Base-by-base conservation (phyloP, 2,888 invertebrate species). In the Polydrusus cervinus region DNA sequence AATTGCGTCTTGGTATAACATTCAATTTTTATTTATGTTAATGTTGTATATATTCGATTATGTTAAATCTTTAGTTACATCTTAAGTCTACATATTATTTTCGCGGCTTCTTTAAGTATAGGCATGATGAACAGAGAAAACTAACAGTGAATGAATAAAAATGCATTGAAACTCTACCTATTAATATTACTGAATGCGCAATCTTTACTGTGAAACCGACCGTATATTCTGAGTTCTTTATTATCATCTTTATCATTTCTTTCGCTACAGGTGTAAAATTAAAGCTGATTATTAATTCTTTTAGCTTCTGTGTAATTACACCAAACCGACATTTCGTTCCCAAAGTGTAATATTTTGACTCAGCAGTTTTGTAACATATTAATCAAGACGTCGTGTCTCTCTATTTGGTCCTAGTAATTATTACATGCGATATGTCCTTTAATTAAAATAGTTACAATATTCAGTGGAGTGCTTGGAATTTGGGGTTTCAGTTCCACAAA, bases 311-410 rank as follows among this genome's bases (percentile, higher is more conserved):
- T 60, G 16, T 60, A 60, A 60, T 60, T 38, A 60, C 14, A 11
- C n/a, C 7, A 6, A 7, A 30, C 25, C 20, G 25, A 25, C 53
- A 0, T n/a, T 38, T 16, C 16, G 57, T 18, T 60, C 18, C 18
- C 38, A 60, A 60, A 34, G 57, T 60, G 18, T 60, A 38, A 38
- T 60, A 38, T 38, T 60, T 60, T 60, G 57, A 60, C 57, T 60
- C 57, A 60, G 57, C 57, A 38, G 16, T 16, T 60, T 60, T 38
- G 1, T 14, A 18, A 16, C 38, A 38, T 38, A 60, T 60, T 60
- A 60, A 60, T 60, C 57, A 60, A n/a, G n/a, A 16, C 38, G 14
- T 38, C 38, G n/a, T 18, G 18, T 38, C 57, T 34, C 1, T 60
- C 11, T 60, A 60, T 60, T 40, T 38, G 40, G 57, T 16, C 38